Percentiles rank a stretch among this genome's conserved stretches.
phyloP scores from a whole-genome alignment of 1,140 invertebrate genomes.

The Bombus balteatus region DNA sequence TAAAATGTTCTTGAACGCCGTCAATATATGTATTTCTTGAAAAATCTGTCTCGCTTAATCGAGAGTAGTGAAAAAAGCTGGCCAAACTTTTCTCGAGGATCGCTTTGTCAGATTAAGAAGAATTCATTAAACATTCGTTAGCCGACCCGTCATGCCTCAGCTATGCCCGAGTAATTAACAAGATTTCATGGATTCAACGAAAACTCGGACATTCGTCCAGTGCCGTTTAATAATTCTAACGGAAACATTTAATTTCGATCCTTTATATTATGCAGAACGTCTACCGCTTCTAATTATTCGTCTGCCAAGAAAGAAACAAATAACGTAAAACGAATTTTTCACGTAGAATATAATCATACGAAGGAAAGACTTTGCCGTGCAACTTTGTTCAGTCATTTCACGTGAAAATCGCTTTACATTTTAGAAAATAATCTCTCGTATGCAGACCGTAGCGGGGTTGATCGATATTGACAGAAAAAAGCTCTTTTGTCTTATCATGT shows the following conservation, averaged over 20 bases:
- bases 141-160: neutral
- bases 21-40: too few relatives aligned
- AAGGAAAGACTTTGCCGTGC: neutral
- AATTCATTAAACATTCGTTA: neutral
- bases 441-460: neutral
- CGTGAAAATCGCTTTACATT: neutral
- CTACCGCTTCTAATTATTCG: too few relatives aligned
- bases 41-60: neutral
- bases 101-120: neutral
- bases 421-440: neutral
- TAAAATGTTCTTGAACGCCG: neutral
- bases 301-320: neutral
- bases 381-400: too few relatives aligned
- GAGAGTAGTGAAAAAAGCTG: neutral
- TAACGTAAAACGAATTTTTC: neutral
- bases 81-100: neutral
- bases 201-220: neutral
- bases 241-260: neutral
- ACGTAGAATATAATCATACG: neutral
- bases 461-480: neutral
- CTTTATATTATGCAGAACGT: neutral
- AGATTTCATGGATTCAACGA: neutral
- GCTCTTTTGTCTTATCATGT: neutral
- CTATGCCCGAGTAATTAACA: slow-evolving; percentile 2
- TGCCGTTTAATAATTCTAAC: slow-evolving; percentile 29